These are phyloP conservation scores for Xiphorhynchus erythropygius DNA, from an alignment of 2,797 vertebrate species.

Conservation along the genomic window DNA sequence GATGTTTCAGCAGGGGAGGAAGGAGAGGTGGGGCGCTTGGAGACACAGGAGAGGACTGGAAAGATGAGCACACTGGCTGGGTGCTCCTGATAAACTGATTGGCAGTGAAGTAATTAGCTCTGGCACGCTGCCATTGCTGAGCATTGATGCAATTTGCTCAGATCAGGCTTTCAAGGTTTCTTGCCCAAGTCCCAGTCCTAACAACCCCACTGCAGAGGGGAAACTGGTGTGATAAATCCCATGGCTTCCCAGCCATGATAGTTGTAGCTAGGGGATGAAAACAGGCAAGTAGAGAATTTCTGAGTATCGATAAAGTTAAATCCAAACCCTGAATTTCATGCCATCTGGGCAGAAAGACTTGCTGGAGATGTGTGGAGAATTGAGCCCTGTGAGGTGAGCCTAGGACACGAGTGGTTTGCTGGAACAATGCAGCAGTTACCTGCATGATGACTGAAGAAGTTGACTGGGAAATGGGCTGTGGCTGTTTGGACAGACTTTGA, in stretches of 20 bases:
- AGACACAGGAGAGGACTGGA: not conserved
- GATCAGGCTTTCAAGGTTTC: not conserved
- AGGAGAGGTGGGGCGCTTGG: not conserved
- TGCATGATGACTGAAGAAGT: not conserved
- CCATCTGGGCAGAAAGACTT: not conserved
- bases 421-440: not conserved
- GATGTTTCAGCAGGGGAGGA: not conserved
- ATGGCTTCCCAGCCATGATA: not conserved
- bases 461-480: not conserved
- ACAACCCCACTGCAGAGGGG: not conserved
- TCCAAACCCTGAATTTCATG: not conserved
- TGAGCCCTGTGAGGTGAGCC: not conserved
- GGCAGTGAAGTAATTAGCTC: not conserved
- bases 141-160: not conserved
- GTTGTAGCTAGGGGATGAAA: not conserved
- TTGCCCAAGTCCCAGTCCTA: not conserved
- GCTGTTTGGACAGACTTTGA: not conserved
- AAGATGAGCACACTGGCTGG: not conserved
- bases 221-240: not conserved
- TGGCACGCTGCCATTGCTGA: not conserved
- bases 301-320: not conserved
- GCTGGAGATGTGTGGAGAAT: not conserved
- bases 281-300: not conserved
- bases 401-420: not conserved
- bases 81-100: slow-evolving; percentile 13